Evolutionary conservation across 2,797 vertebrate species (phyloP).

Genomic region (Girardinus metallicus): DNA sequence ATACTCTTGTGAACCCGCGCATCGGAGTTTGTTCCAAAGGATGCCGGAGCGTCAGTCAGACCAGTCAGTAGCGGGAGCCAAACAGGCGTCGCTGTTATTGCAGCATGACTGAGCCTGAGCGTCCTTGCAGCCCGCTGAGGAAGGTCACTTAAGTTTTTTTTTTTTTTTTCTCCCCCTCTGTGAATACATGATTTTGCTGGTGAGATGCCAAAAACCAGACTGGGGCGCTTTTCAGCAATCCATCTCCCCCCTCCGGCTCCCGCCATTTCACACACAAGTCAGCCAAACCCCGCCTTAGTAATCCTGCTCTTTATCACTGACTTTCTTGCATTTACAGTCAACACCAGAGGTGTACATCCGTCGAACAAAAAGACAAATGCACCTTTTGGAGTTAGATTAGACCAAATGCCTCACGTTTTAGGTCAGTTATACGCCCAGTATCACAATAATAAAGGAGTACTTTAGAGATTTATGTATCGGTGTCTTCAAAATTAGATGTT

Average conservation of each 20-base stretch:
- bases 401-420: neutral
- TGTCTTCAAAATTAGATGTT: neutral
- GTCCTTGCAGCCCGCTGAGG: constrained; percentile 67
- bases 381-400: neutral
- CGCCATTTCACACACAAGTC: neutral
- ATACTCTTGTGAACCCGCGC: constrained; percentile 49
- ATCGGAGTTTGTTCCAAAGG: constrained; percentile 6
- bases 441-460: neutral
- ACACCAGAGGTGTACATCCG: neutral
- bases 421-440: neutral
- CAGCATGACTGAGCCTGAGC: constrained; percentile 37
- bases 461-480: neutral
- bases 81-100: constrained; percentile 75
- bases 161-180: constrained; percentile 31
- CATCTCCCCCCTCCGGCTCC: constrained; percentile 2
- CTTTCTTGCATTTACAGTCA: constrained; percentile 13
- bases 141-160: constrained; percentile 64
- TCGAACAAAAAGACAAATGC: neutral
- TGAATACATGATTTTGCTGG: constrained; percentile 55
- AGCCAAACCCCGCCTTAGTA: constrained; percentile 5
- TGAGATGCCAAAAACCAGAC: constrained; percentile 55
- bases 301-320: constrained; percentile 16
- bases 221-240: constrained; percentile 41
- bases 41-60: constrained; percentile 13
- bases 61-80: constrained; percentile 37